Evolutionary conservation across 2,797 vertebrate species (phyloP), one percentile per base, ranked within the genome.

Genomic region (Lutjanus argentimaculatus): DNA sequence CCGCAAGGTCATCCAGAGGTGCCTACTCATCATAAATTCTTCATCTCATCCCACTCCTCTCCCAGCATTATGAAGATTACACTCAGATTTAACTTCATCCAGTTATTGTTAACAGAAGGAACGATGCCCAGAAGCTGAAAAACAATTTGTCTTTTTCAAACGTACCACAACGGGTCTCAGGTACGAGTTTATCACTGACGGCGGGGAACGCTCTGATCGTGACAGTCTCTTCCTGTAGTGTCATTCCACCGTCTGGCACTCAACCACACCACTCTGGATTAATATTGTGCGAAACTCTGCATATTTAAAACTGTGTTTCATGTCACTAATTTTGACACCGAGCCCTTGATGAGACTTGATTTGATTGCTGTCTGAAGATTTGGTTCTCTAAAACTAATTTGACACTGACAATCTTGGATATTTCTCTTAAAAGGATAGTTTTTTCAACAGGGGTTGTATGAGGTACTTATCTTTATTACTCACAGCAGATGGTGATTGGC

Each of bases 71-170:
- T 12, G 16, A 30, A 61, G 49, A 72, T 67, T 1, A 4, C n/a
- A 64, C 36, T 8, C 25, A 3, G 25, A 61, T 70, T 59, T 17
- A 42, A 57, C 43, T 69, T 70, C 16, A 19, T 72, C 42, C 12
- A 45, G 52, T 82, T 75, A 82, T 67, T 51, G 72, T 77, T 62
- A 75, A 82, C 55, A 57, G 64, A 74, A 73, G 59, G 25, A 79
- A 70, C 21, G 56, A 72, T 77, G 64, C 55, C 65, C 48, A 40
- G 53, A 82, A 76, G 52, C 56, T 66, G 30, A 36, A 66, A 67
- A 77, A 73, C 67, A 5, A 49, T 75, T 77, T 83, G 75, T 89
- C 72, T 74, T 80, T 65, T 78, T 89, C 61, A 80, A 70, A 88
- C 82, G 66, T 11, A 55, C 21, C 48, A 75, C 76, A 75, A 55